phyloP scores from a whole-genome alignment of 2,113 vertebrate genomes.

The Paedocypris sp. region DNA sequence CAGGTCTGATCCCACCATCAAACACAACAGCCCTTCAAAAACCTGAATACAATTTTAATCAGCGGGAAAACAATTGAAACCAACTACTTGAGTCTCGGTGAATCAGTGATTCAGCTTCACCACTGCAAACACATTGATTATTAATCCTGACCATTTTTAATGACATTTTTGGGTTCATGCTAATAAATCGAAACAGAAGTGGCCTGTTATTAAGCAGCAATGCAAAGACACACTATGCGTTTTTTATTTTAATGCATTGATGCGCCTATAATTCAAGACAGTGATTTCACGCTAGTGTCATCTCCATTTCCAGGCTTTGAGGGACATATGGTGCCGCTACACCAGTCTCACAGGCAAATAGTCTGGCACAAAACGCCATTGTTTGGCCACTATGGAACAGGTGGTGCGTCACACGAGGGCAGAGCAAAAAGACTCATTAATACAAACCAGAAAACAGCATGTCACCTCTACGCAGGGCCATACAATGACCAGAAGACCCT shows the following conservation, averaged over 20 bases:
- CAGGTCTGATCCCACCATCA: neutral
- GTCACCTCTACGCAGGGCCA: neutral
- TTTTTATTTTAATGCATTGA: too few species aligned
- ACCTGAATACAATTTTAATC: neutral
- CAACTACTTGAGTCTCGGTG: too few species aligned
- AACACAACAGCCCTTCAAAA: neutral
- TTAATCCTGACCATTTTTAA: too few species aligned
- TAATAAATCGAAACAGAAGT: too few species aligned
- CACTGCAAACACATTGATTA: too few species aligned
- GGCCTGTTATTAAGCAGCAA: too few species aligned
- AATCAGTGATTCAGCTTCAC: too few species aligned
- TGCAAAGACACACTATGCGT: too few species aligned
- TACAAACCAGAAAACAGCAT: conserved; percentile 18
- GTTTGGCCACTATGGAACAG: conserved; percentile 22
- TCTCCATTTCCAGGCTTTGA: neutral
- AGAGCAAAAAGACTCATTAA: conserved; percentile 12
- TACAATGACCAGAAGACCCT: conserved; percentile 7
- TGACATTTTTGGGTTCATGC: too few species aligned
- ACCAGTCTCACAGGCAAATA: neutral
- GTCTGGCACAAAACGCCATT: conserved; percentile 5
- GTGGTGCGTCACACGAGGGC: conserved; percentile 27
- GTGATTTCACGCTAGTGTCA: neutral
- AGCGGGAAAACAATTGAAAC: neutral
- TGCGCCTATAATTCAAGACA: too few species aligned
- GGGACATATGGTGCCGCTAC: neutral